Evolutionary conservation across 1,140 invertebrate species (phyloP).

Genomic region (Lysiphlebus fabarum): DNA sequence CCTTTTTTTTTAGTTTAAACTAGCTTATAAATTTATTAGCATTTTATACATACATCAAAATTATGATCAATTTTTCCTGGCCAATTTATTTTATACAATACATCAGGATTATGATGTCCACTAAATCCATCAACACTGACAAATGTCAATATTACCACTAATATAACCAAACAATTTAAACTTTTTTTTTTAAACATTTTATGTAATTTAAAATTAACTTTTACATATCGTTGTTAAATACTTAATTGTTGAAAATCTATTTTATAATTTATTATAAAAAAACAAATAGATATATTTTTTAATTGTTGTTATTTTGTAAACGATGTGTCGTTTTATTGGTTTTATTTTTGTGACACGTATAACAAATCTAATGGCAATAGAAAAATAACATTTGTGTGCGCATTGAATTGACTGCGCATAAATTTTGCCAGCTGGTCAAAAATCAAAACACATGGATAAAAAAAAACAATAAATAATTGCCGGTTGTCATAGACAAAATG

Average conservation of each 20-base stretch:
- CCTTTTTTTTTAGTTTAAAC: too few species aligned
- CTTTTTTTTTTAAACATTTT: conserved; percentile 31
- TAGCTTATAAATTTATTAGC: too few species aligned
- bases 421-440: too few species aligned
- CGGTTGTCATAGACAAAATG: not conserved
- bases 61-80: conserved; percentile 60
- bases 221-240: conserved; percentile 19
- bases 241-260: not conserved
- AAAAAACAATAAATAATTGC: not conserved
- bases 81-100: conserved; percentile 79
- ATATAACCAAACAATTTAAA: conserved; percentile 23
- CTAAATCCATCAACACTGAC: conserved; percentile 58
- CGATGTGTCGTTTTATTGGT: not conserved
- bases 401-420: too few species aligned
- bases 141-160: conserved; percentile 19
- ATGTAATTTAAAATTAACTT: conserved; percentile 8
- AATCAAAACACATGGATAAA: not conserved
- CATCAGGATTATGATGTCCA: conserved; percentile 73
- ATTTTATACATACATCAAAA: conserved; percentile 52
- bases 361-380: not conserved
- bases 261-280: too few species aligned
- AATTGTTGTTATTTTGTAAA: not conserved
- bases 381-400: too few species aligned
- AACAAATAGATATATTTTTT: too few species aligned
- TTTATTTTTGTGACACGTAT: not conserved